Evolutionary conservation across 2,888 invertebrate species (phyloP), one percentile per base, ranked within the genome.

Genomic region (Caenorhabditis imperialis): DNA sequence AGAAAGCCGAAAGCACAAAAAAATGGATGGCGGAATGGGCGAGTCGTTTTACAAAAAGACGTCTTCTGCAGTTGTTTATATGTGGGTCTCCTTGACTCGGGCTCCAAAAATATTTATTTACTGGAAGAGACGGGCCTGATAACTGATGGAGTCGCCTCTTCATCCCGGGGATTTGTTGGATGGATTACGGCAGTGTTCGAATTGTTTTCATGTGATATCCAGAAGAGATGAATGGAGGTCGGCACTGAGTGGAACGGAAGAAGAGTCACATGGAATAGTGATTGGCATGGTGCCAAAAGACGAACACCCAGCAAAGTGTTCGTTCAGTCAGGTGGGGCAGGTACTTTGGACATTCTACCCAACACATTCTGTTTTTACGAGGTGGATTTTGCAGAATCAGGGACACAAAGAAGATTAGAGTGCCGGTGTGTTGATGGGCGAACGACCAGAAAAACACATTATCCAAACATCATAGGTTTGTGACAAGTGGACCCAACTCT

Each of bases 121-220:
- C 65, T 65, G 65, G 38, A 18, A 20, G 33, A 48, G 47, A 27
- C 23, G 16, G n/a, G n/a, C n/a, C 55, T 65, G 65, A 65, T 65
- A 65, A 65, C 55, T 57, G 65, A 65, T 55, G 65, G 50, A 38
- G 38, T n/a, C n/a, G 20, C 18, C 42, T 42, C 42, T 8, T 42
- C 38, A 20, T 18, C 18, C 18, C 23, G 44, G 22, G 23, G 22
- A 44, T 23, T 18, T 10, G 44, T 18, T 55, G 44, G 37, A 37
- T 35, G 37, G 3, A n/a, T 4, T 25, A 4, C 14, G 23, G 54
- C 12, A 16, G 30, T 30, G 30, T 30, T 30, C 30, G 10, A 30
- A 30, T 30, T 30, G 30, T 30, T 30, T 30, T 30, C 10, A 30
- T 30, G 30, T 10, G 40, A 54, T 33, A 27, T 3, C 18, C 6